Evolutionary conservation across 92 coral and sea anemone genomes (phyloP), one percentile per base, ranked within the genome.

Genomic region (Parazoanthus atlanticus): DNA sequence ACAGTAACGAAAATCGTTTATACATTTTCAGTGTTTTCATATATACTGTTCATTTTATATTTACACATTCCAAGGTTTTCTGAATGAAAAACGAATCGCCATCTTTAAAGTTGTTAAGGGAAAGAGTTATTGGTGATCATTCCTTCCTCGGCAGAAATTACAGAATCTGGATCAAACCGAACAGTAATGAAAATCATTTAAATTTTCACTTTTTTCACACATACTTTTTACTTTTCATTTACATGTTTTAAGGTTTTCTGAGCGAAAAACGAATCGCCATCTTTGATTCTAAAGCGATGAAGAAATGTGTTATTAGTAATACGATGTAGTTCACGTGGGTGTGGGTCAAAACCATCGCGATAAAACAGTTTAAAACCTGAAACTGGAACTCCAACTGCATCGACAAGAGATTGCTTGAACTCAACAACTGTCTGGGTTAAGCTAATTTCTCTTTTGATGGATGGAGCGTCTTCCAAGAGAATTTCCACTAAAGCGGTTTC

Each of bases 351-450:
- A 0, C 26, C 69, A 61, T 94, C 96, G 31, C 79, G 61, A 61
- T 92, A 93, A 76, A 87, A 78, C 25, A 97, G 12, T 41, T 38
- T 49, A 80, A 97, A 91, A 80, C 93, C 92, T 43, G 90, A 75
- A 8, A 91, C 85, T 3, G 98, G 96, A 40, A 97, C 43, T 8
- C 93, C 92, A 1, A 95, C 79, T 30, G 89, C 92, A 67, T 94
- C 91, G 41, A 94, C 92, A 26, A 97, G 87, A 34, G 93, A 93
- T 70, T 92, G 95, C 84, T 93, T 95, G 71, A 97, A 92, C 30
- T 91, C 91, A 52, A 88, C 67, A 31, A 94, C 90, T 25, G 96
- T 97, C 67, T 97, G 98, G 79, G 81, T 86, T n/a, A 95, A 84
- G 75, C 78, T 88, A 36, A 95, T 69, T 43, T 89, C 94, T 64